Evolutionary conservation across 2,888 invertebrate species (phyloP).

Genomic region (Rapana venosa): DNA sequence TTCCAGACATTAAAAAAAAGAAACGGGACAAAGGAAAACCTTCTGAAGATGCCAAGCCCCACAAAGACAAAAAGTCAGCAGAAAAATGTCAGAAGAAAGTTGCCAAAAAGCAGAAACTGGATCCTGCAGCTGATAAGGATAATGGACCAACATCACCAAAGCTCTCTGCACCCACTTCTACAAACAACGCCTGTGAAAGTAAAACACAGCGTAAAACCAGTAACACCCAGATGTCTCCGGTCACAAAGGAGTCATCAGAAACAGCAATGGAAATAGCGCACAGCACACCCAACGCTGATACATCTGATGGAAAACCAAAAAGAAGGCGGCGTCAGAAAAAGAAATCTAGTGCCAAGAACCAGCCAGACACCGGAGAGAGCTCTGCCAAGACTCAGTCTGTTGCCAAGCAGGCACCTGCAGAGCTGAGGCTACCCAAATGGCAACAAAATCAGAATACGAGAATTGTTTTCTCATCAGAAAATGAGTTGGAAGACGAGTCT

Average conservation of each 20-base stretch:
- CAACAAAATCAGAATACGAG: constrained; percentile 32
- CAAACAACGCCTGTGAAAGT: background rate
- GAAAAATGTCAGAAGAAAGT: background rate
- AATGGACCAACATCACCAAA: background rate
- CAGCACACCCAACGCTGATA: background rate
- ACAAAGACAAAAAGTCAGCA: background rate
- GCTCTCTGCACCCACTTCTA: background rate
- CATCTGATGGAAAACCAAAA: background rate
- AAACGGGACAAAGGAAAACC: background rate
- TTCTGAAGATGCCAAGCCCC: background rate
- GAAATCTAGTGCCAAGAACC: background rate
- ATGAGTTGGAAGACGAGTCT: background rate
- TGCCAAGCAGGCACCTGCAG: background rate
- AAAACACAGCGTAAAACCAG: background rate
- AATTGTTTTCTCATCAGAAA: constrained; percentile 36
- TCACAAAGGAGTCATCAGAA: background rate
- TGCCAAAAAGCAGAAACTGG: background rate
- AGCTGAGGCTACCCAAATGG: constrained; percentile 23
- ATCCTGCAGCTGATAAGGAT: background rate
- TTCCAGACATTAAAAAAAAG: background rate
- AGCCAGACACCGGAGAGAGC: background rate
- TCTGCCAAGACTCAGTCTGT: background rate
- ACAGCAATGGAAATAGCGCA: background rate
- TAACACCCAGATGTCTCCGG: background rate
- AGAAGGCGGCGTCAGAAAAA: constrained; percentile 20